Evolutionary conservation across 1,140 invertebrate genomes (phyloP).

Genomic region (Aphaenogaster rudis): DNA sequence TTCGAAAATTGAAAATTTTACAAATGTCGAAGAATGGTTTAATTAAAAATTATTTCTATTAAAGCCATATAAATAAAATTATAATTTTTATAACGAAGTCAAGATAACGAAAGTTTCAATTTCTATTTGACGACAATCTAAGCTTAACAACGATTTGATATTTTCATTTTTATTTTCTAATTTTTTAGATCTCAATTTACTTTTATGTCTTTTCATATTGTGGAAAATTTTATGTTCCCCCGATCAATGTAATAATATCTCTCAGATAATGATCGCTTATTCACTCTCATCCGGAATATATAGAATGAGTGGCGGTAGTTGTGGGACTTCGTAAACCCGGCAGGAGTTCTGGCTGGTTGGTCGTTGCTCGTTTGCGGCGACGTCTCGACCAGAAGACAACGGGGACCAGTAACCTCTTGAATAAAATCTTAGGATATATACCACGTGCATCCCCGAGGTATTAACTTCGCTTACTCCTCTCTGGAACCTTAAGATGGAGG

Average conservation of each 20-base stretch:
- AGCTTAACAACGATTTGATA: not conserved
- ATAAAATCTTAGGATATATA: slow-evolving; percentile 65
- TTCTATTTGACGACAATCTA: not conserved
- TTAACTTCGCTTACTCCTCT: slow-evolving; percentile 44
- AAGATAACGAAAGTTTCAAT: not conserved
- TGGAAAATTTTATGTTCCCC: not conserved
- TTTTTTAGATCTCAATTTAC: not conserved
- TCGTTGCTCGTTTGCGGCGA: slow-evolving; percentile 59
- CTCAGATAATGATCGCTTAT: slow-evolving; percentile 21
- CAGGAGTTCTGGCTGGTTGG: slow-evolving; percentile 53
- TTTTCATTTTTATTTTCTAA: not conserved
- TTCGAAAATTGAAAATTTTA: not conserved
- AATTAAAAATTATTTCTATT: not conserved
- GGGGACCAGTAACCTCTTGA: slow-evolving; percentile 54
- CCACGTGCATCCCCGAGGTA: slow-evolving; percentile 35
- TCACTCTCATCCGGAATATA: slow-evolving; percentile 20
- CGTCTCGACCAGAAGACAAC: slow-evolving; percentile 56
- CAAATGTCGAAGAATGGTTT: not conserved
- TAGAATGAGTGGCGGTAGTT: slow-evolving; percentile 39
- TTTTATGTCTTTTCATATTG: not conserved
- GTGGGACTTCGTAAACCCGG: slow-evolving; percentile 39
- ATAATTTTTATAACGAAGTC: slow-evolving; percentile 7
- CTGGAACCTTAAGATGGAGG: slow-evolving; percentile 38
- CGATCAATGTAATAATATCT: not conserved
- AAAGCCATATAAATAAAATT: not conserved